Evolutionary conservation across 1,140 invertebrate species (phyloP), one percentile per base, ranked within the genome.

Genomic region (Streblospio benedicti): DNA sequence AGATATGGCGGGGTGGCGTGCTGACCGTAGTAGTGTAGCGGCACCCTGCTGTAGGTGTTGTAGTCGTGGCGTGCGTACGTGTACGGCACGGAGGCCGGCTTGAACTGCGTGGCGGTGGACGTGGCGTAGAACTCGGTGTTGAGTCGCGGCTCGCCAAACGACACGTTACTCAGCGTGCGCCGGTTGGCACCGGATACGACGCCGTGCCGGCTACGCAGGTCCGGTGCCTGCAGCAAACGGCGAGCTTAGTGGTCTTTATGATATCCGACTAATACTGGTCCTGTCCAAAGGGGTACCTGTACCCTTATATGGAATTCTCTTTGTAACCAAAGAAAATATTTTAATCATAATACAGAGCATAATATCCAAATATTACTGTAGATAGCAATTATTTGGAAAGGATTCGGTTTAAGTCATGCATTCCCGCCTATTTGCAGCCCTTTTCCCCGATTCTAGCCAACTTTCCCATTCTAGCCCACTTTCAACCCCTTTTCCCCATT

Each of bases 161-260:
- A 65, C 1, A 74, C 68, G 43, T 73, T 72, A 61, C 71, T 73
- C 54, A 66, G 66, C 1, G 70, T 73, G 23, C 67, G 44, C 16
- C 67, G 35, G 52, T 73, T 69, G 18, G 71, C 70, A 12, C 72
- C 72, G 33, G 70, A 72, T 33, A 71, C 60, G 18, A 74, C 71
- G 9, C 31, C 61, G 45, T 72, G 71, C 53, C 69, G 67, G 23
- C 70, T 53, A 20, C 69, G 68, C 25, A 59, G 30, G 4, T 69
- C 59, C 50, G 67, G 69, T 41, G 38, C 12, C 38, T 41, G 12
- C 12, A 12, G 12, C n/a, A n/a, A 30, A 61, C 23, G 41, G n/a
- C 18, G 4, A 6, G 41, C 2, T 44, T 44, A 18, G 18, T 44
- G 23, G 23, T 4, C 4, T 2, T n/a, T n/a, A n/a, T n/a, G n/a